Evolutionary conservation across 2,113 vertebrate species (phyloP), one percentile per base, ranked within the genome.

Genomic region (Coptodon rendalli): DNA sequence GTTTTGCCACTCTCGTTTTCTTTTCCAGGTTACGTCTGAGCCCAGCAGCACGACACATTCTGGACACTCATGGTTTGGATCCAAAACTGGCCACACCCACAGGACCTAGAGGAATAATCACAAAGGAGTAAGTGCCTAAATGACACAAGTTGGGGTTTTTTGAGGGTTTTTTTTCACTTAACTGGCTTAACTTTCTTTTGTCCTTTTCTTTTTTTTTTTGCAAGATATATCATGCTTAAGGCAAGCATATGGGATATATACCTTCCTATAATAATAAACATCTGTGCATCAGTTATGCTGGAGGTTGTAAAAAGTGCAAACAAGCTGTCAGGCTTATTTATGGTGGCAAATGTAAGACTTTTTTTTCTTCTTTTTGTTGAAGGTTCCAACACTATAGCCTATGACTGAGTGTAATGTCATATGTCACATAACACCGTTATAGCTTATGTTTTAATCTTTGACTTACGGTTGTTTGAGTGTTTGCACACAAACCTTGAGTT

Each of bases 1-100:
- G 36, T 8, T 43, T 7, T 45, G 3, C 10, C 11, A 17, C 38
- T 5, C 3, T 36, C 6, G 10, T 7, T 71, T 48, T 59, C 7
- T 63, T 90, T 4, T 92, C 45, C 92, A 99, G 98, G 85, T 76
- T 98, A 80, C 97, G 98, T 13, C 90, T 99, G 89, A 99, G 98
- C 96, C 98, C 99, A 73, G 98, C 99, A 89, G 98, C 99, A 36
- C 97, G 99, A 61, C 96, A 97, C 91, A 98, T 99, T 95, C 63
- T 99, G 93, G 97, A 97, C 91, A 98, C 97, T 0, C 96, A 98
- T 22, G 95, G 96, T 1, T 52, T 99, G 31, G 97, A 99, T 84
- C 94, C 97, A 38, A 97, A 96, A 88, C 90, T 96, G 87, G 93
- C 96, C 50, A 97, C 88, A 27, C 96, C 98, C 24, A 97, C 98